These are phyloP conservation scores for Potamilus streckersoni DNA, from an alignment of 1,140 invertebrate genomes.

Conservation along the genomic window DNA sequence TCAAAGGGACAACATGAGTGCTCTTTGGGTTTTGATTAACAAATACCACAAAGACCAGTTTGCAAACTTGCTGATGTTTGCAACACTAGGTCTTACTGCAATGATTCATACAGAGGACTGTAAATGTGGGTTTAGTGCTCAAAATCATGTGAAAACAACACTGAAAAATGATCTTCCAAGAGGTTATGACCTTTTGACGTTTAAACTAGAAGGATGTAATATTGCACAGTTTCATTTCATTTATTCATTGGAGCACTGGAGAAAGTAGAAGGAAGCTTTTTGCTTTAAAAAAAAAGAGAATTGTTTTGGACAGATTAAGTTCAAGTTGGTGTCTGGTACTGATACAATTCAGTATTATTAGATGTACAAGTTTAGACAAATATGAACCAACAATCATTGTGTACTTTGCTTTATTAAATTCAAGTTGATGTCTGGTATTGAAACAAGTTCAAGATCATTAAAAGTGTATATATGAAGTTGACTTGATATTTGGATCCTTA, in stretches of 20 bases:
- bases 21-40: constrained; percentile 7
- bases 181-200: background rate
- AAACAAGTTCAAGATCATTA: too few species aligned
- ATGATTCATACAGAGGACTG: constrained; percentile 2
- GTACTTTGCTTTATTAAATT: too few species aligned
- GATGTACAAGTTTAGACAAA: background rate
- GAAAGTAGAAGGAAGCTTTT: background rate
- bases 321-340: background rate
- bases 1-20: constrained; percentile 1
- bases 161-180: background rate
- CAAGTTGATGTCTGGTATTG: too few species aligned
- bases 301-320: background rate
- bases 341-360: background rate
- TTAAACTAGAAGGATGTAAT: background rate
- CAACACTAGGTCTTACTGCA: background rate
- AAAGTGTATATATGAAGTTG: too few species aligned
- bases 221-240: background rate
- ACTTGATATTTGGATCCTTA: too few species aligned
- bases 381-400: too few species aligned
- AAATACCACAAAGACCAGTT: background rate
- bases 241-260: background rate
- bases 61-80: background rate
- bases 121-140: constrained; percentile 13
- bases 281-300: background rate
- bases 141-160: background rate